Base-by-base conservation (phyloP, 2,888 invertebrate species). In the Trimorus sp. region DNA sequence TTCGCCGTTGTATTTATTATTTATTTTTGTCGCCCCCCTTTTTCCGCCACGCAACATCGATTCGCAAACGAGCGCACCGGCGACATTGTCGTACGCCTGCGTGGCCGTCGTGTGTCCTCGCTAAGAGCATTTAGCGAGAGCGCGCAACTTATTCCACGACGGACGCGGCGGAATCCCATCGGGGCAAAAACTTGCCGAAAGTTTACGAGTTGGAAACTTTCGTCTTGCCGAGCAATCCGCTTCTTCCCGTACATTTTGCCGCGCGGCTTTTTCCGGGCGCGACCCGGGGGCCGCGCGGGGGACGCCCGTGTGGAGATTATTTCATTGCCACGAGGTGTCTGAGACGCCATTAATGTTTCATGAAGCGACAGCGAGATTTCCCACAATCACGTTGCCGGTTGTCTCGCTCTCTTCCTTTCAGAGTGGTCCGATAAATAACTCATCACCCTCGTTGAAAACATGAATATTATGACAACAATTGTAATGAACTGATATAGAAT, bases 141-240 rank as follows among this genome's bases (percentile, higher is more conserved):
- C 75, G 79, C 48, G 54, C 86, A 87, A 86, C 87, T 86, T 86
- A 86, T 87, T 85, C 85, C 85, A 83, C 87, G 86, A 85, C 84
- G 87, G 86, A 86, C 88, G 85, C 84, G 26, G 26, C 84, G 86
- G 87, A 88, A 86, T 88, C 88, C 88, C 87, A 85, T 87, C 87
- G 88, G 87, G 85, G 86, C 86, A 86, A 86, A 87, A 86, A 85
- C 83, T 86, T 85, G 86, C 86, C 86, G 78, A 87, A 89, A 88
- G 86, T 89, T 88, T 87, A 86, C 87, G 88, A 88, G 87, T 88
- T 88, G 85, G 84, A 84, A 89, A 89, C 88, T 87, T 88, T 87
- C 86, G 83, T 83, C 84, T 79, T 83, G 85, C 83, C 83, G 79
- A 85, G 86, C 86, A 87, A 87, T 88, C 88, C 88, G 86, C 85